Base-by-base conservation (phyloP, 2,113 vertebrate genomes). In the Stigmatopora argus region DNA sequence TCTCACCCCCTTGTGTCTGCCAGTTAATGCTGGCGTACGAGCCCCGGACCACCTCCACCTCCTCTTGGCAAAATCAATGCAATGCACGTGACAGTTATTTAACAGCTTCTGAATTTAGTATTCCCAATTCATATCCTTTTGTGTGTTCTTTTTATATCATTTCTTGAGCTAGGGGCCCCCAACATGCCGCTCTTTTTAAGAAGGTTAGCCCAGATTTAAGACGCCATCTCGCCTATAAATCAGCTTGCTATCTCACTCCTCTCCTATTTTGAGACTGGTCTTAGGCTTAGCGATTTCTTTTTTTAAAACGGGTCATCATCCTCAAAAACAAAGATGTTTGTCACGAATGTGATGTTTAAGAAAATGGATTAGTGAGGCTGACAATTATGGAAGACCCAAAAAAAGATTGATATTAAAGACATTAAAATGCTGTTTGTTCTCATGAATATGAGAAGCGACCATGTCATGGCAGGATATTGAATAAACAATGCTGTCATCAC, bases 171-270 rank as follows among this genome's bases (percentile, higher is more conserved):
- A 81, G 81, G 77, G 67, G 64, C 61, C 74, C 63, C 66, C 79
- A 73, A 76, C 81, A 71, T 78, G 70, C 78, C 71, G 61, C 73
- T 77, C 62, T 67, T 69, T 71, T 81, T 52, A 73, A 81, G 81
- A 83, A 78, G 76, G 71, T 74, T 75, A 38, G n/a, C 71, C 71
- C 76, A 78, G 83, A 85, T 86, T 80, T 70, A 77, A 80, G 68
- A 67, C 59, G 64, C 62, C 76, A 72, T 83, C 78, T 80, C 70
- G 0, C 62, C 44, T 35, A 60, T 66, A 65, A 66, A 80, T 83
- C 78, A 69, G 80, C 75, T 72, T 53, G 51, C 62, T 48, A 66
- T 64, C 74, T 74, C 31, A 17, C 72, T 53, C 48, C 64, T 62
- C 68, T 69, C 56, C 66, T 76, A 69, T 71, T 75, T 62, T 62